Percentiles rank a stretch among this genome's conserved stretches.
phyloP scores from a whole-genome alignment of 1,140 invertebrate species.

The Polypedilum vanderplanki region DNA sequence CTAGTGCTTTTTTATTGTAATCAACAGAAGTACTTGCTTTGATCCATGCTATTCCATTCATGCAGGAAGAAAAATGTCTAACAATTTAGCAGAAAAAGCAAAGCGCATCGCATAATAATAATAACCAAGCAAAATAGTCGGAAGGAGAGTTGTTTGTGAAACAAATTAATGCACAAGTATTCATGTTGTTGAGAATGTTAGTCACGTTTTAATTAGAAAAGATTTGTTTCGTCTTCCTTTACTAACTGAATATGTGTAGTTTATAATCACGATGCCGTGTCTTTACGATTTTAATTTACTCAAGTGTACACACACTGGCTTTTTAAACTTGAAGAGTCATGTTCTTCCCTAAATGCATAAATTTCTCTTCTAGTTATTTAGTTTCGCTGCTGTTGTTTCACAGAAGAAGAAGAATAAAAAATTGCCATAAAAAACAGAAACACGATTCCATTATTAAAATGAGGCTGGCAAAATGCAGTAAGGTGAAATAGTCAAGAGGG shows the following conservation, averaged over 20 bases:
- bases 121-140: too few species aligned
- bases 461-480: constrained; percentile 17
- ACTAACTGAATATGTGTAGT: neutral
- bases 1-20: constrained; percentile 11
- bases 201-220: constrained; percentile 29
- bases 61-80: too few species aligned
- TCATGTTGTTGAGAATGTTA: neutral
- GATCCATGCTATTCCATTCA: neutral
- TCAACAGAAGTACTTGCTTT: neutral
- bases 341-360: neutral
- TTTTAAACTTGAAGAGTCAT: constrained; percentile 9
- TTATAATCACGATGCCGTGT: constrained; percentile 1
- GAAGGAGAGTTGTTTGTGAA: neutral
- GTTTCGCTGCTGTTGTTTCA: too few species aligned
- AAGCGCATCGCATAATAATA: neutral
- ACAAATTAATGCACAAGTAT: constrained; percentile 2
- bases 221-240: constrained; percentile 18
- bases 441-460: constrained; percentile 21
- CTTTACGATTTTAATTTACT: neutral
- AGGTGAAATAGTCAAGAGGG: neutral
- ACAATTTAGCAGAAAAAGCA: neutral
- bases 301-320: neutral
- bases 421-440: constrained; percentile 23
- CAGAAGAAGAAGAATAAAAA: neutral
- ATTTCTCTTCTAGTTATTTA: neutral